Evolutionary conservation across 2,113 vertebrate genomes (phyloP).

Genomic region (Aythya baeri): DNA sequence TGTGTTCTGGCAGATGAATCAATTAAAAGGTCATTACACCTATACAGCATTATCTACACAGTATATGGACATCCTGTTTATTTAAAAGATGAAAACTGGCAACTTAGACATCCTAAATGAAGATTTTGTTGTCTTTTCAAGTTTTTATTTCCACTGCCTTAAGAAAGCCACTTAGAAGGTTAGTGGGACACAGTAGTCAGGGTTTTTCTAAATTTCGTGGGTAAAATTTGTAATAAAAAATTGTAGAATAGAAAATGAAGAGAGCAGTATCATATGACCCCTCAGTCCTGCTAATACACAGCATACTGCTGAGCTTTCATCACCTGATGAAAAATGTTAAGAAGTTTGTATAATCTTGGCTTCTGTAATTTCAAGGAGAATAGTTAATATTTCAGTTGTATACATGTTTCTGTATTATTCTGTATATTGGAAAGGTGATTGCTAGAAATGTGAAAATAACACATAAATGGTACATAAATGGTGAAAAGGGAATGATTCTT

Average conservation of each 20-base stretch:
- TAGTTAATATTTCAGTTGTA: neutral
- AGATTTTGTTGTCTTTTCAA: neutral
- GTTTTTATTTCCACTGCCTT: neutral
- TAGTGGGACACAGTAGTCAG: neutral
- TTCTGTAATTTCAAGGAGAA: neutral
- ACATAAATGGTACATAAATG: neutral
- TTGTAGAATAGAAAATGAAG: neutral
- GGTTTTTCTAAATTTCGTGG: neutral
- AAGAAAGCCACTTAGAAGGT: neutral
- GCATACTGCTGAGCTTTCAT: neutral
- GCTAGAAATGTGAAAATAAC: neutral
- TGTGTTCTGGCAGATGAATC: neutral
- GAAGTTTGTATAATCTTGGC: neutral
- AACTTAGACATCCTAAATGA: neutral
- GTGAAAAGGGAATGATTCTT: neutral
- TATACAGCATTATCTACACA: neutral
- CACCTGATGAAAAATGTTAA: neutral
- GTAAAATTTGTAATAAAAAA: neutral
- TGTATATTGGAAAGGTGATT: neutral
- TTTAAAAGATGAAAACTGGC: neutral
- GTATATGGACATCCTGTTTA: neutral
- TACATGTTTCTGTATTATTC: neutral
- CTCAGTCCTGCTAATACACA: neutral
- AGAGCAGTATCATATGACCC: neutral
- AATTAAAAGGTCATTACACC: neutral